These are phyloP conservation scores for Ichneumoninae sp. DNA, from an alignment of 2,888 invertebrate species.

Conservation along the genomic window DNA sequence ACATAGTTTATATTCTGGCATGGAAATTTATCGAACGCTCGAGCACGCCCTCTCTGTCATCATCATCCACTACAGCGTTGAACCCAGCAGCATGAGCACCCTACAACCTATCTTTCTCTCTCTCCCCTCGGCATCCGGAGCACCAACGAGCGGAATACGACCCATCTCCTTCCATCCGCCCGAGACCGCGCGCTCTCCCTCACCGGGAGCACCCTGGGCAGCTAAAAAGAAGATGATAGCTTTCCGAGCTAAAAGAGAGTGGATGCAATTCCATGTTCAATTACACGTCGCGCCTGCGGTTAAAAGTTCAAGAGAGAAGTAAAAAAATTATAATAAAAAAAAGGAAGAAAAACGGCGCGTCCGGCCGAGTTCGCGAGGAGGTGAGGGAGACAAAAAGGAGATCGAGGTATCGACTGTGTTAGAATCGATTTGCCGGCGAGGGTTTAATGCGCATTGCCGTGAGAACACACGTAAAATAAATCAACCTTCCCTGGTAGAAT, in stretches of 20 bases:
- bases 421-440: not conserved
- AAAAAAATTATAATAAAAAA: constrained; percentile 18
- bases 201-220: constrained; percentile 63
- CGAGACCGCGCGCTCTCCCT: constrained; percentile 11
- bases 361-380: constrained; percentile 21
- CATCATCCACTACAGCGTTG: constrained; percentile 50
- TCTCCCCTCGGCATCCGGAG: constrained; percentile 47
- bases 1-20: constrained; percentile 58
- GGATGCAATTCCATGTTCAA: constrained; percentile 76
- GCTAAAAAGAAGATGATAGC: constrained; percentile 57
- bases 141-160: constrained; percentile 28
- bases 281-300: constrained; percentile 73
- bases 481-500: not conserved
- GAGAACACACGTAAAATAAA: constrained; percentile 19
- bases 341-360: not conserved
- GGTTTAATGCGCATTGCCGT: not conserved
- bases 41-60: constrained; percentile 60
- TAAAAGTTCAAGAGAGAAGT: constrained; percentile 49
- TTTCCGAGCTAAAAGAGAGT: constrained; percentile 56
- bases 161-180: constrained; percentile 41
- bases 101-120: constrained; percentile 22
- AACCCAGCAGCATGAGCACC: constrained; percentile 38
- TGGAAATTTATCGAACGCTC: constrained; percentile 60
- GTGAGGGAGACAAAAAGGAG: constrained; percentile 8
- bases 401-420: not conserved